Percentiles rank a stretch among this genome's conserved stretches.
phyloP scores from a whole-genome alignment of 2,888 invertebrate species.

The Ptychoptera contaminata region DNA sequence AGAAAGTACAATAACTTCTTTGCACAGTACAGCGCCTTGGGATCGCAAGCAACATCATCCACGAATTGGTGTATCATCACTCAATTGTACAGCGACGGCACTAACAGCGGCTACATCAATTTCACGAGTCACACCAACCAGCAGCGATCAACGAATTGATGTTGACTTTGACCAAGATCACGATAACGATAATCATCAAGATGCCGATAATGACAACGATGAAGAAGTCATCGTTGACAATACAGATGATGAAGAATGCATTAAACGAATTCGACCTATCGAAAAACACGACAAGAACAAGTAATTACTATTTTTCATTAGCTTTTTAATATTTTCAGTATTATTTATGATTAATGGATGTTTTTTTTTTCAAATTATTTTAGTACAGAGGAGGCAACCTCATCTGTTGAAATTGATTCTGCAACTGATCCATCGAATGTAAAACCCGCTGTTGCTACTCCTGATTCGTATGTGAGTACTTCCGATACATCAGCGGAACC shows the following conservation, averaged over 20 bases:
- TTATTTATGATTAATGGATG: too few species aligned
- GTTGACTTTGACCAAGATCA: constrained; percentile 9
- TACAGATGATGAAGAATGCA: constrained; percentile 8
- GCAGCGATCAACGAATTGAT: constrained; percentile 11
- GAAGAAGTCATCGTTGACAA: constrained; percentile 32
- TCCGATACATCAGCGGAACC: constrained; percentile 28
- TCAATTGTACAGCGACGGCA: neutral
- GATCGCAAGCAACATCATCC: constrained; percentile 1
- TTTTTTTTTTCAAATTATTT: neutral
- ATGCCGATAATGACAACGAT: constrained; percentile 29
- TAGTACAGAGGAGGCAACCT: constrained; percentile 10
- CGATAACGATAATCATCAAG: constrained; percentile 8
- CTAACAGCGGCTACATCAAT: constrained; percentile 1
- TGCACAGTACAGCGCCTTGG: constrained; percentile 4
- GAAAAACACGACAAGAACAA: constrained; percentile 5
- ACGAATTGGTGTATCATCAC: neutral
- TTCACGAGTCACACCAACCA: constrained; percentile 10
- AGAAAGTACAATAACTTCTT: constrained; percentile 3
- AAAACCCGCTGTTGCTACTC: constrained; percentile 15
- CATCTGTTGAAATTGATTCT: constrained; percentile 11
- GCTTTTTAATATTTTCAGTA: too few species aligned
- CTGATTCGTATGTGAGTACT: constrained; percentile 33
- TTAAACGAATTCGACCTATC: constrained; percentile 2
- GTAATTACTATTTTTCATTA: neutral
- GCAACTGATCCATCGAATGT: constrained; percentile 7